Evolutionary conservation across 2,113 vertebrate genomes (phyloP).

Genomic region (Micromys minutus): DNA sequence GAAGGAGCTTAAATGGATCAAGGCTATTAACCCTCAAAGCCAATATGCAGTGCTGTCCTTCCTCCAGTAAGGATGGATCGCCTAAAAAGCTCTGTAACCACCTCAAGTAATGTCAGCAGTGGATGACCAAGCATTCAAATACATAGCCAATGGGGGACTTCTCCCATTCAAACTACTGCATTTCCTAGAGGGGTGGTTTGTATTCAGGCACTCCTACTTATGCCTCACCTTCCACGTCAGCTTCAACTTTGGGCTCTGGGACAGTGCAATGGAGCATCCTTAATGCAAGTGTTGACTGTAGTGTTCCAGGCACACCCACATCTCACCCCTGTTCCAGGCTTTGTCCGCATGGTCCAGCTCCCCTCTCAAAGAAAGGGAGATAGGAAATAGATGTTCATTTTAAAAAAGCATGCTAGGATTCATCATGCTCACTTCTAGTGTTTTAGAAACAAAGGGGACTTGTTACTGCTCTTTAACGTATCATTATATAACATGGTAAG

Average conservation of each 20-base stretch:
- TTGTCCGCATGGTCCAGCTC: not conserved
- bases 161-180: not conserved
- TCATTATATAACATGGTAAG: too few relatives aligned
- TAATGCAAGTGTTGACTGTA: not conserved
- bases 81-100: not conserved
- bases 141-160: not conserved
- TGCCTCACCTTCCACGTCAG: not conserved
- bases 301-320: rapidly evolving
- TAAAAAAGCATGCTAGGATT: not conserved
- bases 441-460: not conserved
- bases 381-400: not conserved
- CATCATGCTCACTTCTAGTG: not conserved
- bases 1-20: not conserved
- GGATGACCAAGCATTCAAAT: not conserved
- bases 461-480: not conserved
- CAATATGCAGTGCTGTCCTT: not conserved
- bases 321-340: not conserved
- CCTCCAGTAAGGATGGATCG: not conserved
- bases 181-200: not conserved
- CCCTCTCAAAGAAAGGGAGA: not conserved
- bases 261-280: not conserved
- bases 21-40: not conserved
- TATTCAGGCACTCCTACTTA: not conserved
- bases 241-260: not conserved
- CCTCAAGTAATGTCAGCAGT: not conserved